A percentile compares a stretch with the other conserved stretches of the same genome.
phyloP scores from a whole-genome alignment of 1,140 invertebrate genomes.

The Oreohelix idahoensis region DNA sequence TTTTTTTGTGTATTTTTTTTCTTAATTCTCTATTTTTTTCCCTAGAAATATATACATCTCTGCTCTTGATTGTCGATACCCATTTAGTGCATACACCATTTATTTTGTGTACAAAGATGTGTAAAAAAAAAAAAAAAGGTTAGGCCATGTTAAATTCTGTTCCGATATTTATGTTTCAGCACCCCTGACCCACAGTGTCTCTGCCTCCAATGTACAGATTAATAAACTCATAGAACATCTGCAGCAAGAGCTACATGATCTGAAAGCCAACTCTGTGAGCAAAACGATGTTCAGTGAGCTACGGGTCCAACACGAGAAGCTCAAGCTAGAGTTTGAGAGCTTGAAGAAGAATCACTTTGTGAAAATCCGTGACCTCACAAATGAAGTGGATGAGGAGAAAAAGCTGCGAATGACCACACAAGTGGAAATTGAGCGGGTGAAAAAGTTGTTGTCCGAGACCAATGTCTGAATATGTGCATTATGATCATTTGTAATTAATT shows the following conservation, averaged over 20 bases:
- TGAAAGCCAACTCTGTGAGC: constrained; percentile 59
- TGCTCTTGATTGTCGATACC: too few species aligned
- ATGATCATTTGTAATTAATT: too few species aligned
- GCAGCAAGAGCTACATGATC: constrained; percentile 56
- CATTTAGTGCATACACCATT: too few species aligned
- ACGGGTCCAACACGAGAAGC: constrained; percentile 57
- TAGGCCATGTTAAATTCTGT: too few species aligned
- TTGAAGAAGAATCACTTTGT: constrained; percentile 59
- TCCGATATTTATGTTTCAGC: too few species aligned
- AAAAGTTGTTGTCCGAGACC: constrained; percentile 66
- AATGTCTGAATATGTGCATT: background rate
- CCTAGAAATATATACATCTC: too few species aligned
- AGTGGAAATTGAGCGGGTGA: constrained; percentile 72
- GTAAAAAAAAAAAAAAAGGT: too few species aligned
- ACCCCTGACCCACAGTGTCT: background rate
- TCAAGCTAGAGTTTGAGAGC: constrained; percentile 62
- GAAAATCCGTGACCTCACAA: constrained; percentile 66
- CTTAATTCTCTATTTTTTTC: too few species aligned
- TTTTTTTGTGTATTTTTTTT: too few species aligned
- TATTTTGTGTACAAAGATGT: too few species aligned
- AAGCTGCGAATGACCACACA: constrained; percentile 70
- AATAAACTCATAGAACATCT: constrained; percentile 60
- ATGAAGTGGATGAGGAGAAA: constrained; percentile 73
- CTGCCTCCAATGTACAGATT: background rate
- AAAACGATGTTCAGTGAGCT: constrained; percentile 64